Evolutionary conservation across 1,140 invertebrate genomes (phyloP).

Genomic region (Zaprionus kolodkinae): DNA sequence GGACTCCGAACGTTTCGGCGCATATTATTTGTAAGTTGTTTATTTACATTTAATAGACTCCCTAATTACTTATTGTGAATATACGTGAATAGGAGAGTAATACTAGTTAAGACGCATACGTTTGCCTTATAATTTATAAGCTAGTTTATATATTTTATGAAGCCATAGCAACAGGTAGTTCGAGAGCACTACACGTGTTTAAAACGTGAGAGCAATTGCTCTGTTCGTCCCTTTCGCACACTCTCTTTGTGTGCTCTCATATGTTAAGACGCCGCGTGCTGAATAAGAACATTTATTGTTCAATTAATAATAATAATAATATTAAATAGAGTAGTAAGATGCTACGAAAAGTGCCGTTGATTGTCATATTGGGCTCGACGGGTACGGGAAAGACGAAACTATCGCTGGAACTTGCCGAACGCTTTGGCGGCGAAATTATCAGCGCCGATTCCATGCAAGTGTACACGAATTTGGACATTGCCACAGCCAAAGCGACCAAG

Average conservation of each 20-base stretch:
- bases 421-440: constrained; percentile 97
- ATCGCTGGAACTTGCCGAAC: constrained; percentile 94
- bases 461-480: constrained; percentile 96
- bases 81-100: not conserved
- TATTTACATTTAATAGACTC: not conserved
- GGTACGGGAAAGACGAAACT: constrained; percentile 99
- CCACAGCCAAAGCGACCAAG: constrained; percentile 96
- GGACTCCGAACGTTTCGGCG: constrained; percentile 2
- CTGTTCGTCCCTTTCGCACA: constrained; percentile 20
- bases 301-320: constrained; percentile 25
- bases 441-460: constrained; percentile 99
- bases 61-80: not conserved
- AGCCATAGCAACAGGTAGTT: constrained; percentile 58
- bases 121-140: not conserved
- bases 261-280: not conserved
- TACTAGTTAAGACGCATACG: not conserved
- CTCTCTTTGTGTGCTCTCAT: constrained; percentile 2
- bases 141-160: not conserved
- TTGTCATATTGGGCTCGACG: constrained; percentile 97
- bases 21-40: constrained; percentile 33
- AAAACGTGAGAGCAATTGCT: constrained; percentile 14
- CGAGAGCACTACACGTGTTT: constrained; percentile 34
- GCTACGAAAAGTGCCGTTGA: constrained; percentile 88
- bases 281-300: constrained; percentile 21
- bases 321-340: constrained; percentile 50